Evolutionary conservation across 2,888 invertebrate genomes (phyloP).

Genomic region (Lamellibrachia columna): DNA sequence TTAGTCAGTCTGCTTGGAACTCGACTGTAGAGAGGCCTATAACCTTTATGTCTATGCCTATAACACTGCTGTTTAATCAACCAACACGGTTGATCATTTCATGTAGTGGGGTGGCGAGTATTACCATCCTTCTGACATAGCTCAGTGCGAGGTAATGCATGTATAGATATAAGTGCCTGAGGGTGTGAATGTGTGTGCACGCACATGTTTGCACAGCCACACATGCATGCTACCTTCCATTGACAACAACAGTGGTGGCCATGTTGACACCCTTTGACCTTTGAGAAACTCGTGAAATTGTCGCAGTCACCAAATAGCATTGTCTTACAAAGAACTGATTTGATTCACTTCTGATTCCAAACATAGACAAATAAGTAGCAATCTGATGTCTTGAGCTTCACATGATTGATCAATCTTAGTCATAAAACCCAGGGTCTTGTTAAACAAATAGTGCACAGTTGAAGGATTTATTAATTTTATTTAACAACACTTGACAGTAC

Average conservation of each 20-base stretch:
- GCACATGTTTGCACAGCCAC: background rate
- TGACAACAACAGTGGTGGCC: background rate
- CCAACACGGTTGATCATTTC: background rate
- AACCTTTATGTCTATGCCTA: background rate
- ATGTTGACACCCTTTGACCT: background rate
- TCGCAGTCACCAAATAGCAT: background rate
- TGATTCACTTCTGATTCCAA: background rate
- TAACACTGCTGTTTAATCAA: background rate
- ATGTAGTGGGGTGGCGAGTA: too few relatives aligned
- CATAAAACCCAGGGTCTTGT: background rate
- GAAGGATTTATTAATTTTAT: background rate
- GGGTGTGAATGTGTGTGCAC: background rate
- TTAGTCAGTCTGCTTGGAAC: background rate
- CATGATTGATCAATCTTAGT: background rate
- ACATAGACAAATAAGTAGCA: background rate
- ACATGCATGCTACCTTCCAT: background rate
- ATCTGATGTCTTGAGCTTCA: background rate
- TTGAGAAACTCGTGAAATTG: background rate
- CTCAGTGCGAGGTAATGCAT: background rate
- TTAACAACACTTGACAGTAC: background rate
- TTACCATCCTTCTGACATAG: background rate
- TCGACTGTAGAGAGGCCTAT: background rate
- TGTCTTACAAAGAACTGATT: background rate
- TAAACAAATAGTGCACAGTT: background rate
- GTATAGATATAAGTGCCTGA: background rate